Evolutionary conservation across 2,113 vertebrate species (phyloP), one percentile per base, ranked within the genome.

Genomic region (Vombatus ursinus): DNA sequence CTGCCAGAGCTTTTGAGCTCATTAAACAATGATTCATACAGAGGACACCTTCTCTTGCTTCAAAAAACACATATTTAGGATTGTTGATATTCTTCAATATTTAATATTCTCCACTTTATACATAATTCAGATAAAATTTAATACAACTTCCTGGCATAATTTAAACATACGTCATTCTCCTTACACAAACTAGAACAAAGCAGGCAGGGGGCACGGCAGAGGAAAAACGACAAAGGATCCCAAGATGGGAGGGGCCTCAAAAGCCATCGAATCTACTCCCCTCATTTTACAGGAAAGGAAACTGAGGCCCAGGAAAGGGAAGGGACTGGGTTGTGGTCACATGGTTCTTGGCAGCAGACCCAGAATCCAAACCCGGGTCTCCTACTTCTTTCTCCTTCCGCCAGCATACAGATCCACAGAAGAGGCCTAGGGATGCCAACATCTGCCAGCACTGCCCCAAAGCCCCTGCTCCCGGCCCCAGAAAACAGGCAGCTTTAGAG

Each of bases 21-120:
- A 96, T 94, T 96, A 96, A 96, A 95, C n/a, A 95, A 77, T 93
- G 90, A 94, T 93, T 93, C 68, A 96, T 77, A 94, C 52, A 54
- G 31, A 91, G 52, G 24, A 19, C 93, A 50, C 90, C n/a, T 96
- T 92, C 52, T 93, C 90, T 94, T 54, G 94, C 10, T 95, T 19
- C 92, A 7, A 54, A 93, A 94, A 93, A n/a, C 91, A 37, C 49
- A 93, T 92, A 94, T 92, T 97, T 96, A 96, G 50, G 94, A 95
- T 95, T 95, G 28, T n/a, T 96, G 52, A 91, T 96, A 16, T 91
- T 97, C 90, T 92, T 97, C 61, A 96, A 90, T 95, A 97, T 96
- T 96, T 96, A 96, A 96, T 96, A 92, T 28, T 95, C 89, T 93
- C 84, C 7, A 93, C 19, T 92, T 91, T 77, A 93, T 52, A 77